Evolutionary conservation across 2,113 vertebrate genomes (phyloP).

Genomic region (Serinus canaria): DNA sequence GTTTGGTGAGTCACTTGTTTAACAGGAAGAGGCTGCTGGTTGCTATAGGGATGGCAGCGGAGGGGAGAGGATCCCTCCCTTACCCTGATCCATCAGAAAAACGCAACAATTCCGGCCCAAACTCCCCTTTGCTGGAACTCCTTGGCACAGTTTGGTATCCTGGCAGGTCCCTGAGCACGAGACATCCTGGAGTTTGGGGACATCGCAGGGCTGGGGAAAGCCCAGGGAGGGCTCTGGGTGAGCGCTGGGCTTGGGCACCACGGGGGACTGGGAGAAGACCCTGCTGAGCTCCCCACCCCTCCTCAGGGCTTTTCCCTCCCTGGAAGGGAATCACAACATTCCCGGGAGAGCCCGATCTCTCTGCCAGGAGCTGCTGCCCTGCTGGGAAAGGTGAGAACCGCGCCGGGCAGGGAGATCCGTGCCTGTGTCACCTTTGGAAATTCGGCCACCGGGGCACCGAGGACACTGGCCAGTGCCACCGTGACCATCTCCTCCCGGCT

Average conservation of each 20-base stretch:
- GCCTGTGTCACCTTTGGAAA: neutral
- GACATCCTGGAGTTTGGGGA: neutral
- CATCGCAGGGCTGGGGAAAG: neutral
- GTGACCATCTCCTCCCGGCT: neutral
- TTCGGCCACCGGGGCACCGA: neutral
- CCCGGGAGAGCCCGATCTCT: neutral
- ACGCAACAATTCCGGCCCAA: neutral
- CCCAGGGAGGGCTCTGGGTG: accelerated
- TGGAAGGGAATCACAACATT: neutral
- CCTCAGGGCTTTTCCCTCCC: neutral
- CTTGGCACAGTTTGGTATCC: accelerated
- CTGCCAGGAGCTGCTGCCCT: accelerated
- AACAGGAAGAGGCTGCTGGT: constrained; percentile 48
- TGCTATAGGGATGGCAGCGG: constrained; percentile 51
- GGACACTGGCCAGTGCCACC: accelerated
- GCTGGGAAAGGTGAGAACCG: accelerated
- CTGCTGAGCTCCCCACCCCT: neutral
- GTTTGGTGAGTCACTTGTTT: constrained; percentile 48
- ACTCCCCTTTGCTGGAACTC: accelerated
- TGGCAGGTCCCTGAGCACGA: accelerated
- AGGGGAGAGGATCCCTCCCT: constrained; percentile 44
- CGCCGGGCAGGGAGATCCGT: accelerated
- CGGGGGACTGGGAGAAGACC: accelerated
- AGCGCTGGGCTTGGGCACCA: accelerated
- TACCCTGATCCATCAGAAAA: neutral